These are phyloP conservation scores for Micromesistius poutassou DNA, from an alignment of 2,797 vertebrate genomes.

Conservation along the genomic window DNA sequence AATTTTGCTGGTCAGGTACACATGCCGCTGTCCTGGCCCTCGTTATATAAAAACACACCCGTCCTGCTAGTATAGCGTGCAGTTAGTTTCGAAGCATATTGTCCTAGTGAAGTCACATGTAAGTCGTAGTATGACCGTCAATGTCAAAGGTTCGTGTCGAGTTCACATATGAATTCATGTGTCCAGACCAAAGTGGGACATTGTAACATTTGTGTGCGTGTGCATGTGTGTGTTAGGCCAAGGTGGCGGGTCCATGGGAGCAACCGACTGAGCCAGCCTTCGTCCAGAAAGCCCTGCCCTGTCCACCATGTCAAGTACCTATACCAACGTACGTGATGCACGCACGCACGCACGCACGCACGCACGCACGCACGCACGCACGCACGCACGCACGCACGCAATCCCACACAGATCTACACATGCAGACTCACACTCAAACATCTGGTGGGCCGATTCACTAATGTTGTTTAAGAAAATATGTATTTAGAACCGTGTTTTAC, in stretches of 20 bases:
- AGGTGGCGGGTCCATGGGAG: slow-evolving; percentile 81
- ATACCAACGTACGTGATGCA: slow-evolving; percentile 45
- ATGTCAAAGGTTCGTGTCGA: too few species aligned
- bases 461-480: not conserved
- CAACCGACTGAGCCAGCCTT: slow-evolving; percentile 79
- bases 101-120: too few species aligned
- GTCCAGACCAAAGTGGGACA: not conserved
- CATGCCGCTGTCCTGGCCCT: slow-evolving; percentile 80
- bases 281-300: slow-evolving; percentile 67
- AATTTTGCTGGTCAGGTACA: slow-evolving; percentile 58
- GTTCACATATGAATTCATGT: too few species aligned
- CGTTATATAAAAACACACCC: not conserved
- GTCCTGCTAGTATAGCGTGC: slow-evolving; percentile 58
- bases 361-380: not conserved
- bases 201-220: slow-evolving; percentile 3
- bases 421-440: not conserved
- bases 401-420: not conserved
- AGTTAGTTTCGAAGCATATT: too few species aligned
- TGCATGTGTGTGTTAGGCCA: slow-evolving; percentile 42
- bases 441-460: not conserved
- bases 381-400: not conserved
- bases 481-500: not conserved
- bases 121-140: too few species aligned
- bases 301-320: slow-evolving; percentile 73
- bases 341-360: not conserved